Evolutionary conservation across 2,113 vertebrate species (phyloP), one percentile per base, ranked within the genome.

Genomic region (Mellivora capensis): DNA sequence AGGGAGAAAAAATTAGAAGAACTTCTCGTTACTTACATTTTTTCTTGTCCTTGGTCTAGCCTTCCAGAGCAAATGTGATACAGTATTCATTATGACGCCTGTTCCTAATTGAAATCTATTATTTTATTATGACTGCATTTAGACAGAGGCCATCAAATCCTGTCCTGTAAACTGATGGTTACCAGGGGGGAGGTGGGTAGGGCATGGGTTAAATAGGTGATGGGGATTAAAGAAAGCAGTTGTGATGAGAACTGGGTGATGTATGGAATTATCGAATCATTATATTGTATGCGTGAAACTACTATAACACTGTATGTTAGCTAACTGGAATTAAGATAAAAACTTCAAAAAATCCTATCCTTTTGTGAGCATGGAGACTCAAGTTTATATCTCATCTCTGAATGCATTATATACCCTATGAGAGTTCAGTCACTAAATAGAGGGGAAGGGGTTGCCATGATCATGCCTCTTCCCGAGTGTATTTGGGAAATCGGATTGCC

Each of bases 31-130:
- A 18, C 64, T 94, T 71, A 83, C 7, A 81, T 83, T 86, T 31
- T 27, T 97, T 95, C 52, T 98, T 98, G 79, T 23, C 74, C 54
- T 82, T 86, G 90, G 62, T 96, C 61, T 62, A 97, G 21, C 7
- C 61, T 97, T 93, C 88, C 94, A 90, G 86, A 98, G 95, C 20
- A 92, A 97, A 91, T 83, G 54, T 97, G 85, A 93, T 91, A 95
- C 90, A 87, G 37, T 97, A 94, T 94, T 97, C n/a, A 77, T 80
- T 96, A 62, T 94, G 84, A 84, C 94, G 25, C 69, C 91, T 94
- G 69, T 44, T 95, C 21, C 71, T 98, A 97, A 98, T 88, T 97
- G 89, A 98, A 98, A 98, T 97, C 91, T 97, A 21, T 97, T 98
- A 97, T 98, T 97, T 94, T 72, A 74, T 97, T 98, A 86, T 87